phyloP scores from a whole-genome alignment of 2,113 vertebrate genomes.

The Dipodomys spectabilis region DNA sequence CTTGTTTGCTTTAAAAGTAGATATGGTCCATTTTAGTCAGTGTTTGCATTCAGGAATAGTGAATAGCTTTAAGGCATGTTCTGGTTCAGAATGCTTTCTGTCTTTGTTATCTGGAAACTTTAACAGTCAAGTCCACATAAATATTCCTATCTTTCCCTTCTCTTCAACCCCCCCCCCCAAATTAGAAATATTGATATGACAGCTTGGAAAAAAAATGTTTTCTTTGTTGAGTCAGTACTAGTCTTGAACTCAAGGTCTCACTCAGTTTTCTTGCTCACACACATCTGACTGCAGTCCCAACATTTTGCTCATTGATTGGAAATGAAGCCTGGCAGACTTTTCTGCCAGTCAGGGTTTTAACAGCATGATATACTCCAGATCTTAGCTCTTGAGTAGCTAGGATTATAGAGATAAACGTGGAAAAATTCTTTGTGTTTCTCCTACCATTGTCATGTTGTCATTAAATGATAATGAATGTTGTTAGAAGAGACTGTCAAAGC shows the following conservation, averaged over 20 bases:
- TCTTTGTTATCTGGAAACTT: constrained; percentile 40
- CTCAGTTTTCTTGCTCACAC: too few relatives aligned
- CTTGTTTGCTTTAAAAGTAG: not conserved
- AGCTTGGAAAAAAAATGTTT: not conserved
- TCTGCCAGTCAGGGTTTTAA: not conserved
- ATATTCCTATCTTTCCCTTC: not conserved
- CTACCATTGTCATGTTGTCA: not conserved
- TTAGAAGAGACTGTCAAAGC: not conserved
- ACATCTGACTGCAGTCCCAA: too few relatives aligned
- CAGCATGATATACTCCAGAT: not conserved
- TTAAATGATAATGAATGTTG: not conserved
- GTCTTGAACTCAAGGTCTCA: too few relatives aligned
- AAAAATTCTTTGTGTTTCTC: not conserved
- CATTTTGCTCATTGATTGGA: too few relatives aligned
- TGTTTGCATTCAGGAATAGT: not conserved
- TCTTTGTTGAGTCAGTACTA: too few relatives aligned
- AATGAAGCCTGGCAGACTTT: too few relatives aligned
- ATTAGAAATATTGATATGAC: not conserved
- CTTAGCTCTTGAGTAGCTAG: too few relatives aligned
- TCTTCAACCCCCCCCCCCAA: not conserved
- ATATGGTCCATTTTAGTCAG: constrained; percentile 1
- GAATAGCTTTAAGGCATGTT: not conserved
- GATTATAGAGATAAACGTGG: too few relatives aligned
- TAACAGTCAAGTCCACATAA: not conserved
- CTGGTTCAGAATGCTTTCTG: constrained; percentile 10